Evolutionary conservation across 2,113 vertebrate species (phyloP).

Genomic region (Rhea americana): DNA sequence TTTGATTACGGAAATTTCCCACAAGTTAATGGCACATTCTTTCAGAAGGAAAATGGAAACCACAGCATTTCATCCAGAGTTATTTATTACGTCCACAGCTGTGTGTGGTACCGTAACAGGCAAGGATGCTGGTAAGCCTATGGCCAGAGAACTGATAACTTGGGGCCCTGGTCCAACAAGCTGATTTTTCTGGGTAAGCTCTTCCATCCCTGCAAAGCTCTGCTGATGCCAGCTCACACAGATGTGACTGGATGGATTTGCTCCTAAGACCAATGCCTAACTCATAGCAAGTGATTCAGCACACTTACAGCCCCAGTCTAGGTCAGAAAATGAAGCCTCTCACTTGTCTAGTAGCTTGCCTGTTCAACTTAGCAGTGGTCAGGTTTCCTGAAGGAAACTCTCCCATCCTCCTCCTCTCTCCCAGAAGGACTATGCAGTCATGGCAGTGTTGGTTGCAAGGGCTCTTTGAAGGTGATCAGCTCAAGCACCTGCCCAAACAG

Average conservation of each 20-base stretch:
- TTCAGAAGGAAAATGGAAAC: background rate
- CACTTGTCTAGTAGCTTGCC: background rate
- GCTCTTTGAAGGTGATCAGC: too few species aligned
- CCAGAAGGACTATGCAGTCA: too few species aligned
- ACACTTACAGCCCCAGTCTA: background rate
- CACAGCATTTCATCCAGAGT: background rate
- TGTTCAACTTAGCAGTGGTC: background rate
- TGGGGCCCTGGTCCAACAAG: background rate
- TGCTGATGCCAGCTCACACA: background rate
- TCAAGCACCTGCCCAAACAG: too few species aligned
- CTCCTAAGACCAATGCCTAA: background rate
- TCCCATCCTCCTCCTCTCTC: background rate
- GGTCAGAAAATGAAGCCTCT: background rate
- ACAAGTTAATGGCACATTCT: background rate
- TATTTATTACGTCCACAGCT: background rate
- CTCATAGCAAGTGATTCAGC: background rate
- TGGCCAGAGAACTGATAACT: background rate
- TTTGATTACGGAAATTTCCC: slow-evolving; percentile 7
- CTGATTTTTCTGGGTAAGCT: background rate
- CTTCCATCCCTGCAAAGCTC: background rate
- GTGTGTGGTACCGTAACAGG: background rate
- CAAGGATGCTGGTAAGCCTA: background rate
- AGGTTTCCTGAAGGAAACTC: background rate
- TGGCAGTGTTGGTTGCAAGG: too few species aligned
- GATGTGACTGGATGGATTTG: background rate